Percentiles rank a stretch among this genome's conserved stretches.
Conservation (phyloP, 2,888 invertebrate genomes). For the Heliconius ismenius region DNA sequence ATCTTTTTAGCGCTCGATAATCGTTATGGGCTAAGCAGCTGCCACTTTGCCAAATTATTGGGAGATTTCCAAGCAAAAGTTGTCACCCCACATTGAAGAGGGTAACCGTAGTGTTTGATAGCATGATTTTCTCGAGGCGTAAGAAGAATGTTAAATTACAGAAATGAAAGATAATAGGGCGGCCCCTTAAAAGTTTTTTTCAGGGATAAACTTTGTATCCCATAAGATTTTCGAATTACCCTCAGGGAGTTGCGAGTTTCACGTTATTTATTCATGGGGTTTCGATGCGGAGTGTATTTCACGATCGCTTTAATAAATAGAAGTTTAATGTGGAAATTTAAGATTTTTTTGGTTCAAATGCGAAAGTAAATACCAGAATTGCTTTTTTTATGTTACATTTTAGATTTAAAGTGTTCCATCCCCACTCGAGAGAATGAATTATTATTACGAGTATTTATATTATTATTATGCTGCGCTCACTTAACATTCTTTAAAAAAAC, state of each 20-base stretch:
- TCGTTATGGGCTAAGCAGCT: constrained; percentile 78
- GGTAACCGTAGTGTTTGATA: constrained; percentile 75
- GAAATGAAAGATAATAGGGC: constrained; percentile 81
- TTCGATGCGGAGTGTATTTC: constrained; percentile 13
- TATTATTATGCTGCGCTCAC: no score
- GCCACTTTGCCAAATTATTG: constrained; percentile 81
- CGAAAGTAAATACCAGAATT: background rate
- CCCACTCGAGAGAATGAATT: no score
- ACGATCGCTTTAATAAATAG: constrained; percentile 25
- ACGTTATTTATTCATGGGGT: constrained; percentile 75
- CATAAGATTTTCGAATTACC: constrained; percentile 74
- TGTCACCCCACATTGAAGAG: constrained; percentile 69
- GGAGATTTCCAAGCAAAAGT: constrained; percentile 74
- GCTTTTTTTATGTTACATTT: background rate
- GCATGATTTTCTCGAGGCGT: constrained; percentile 75
- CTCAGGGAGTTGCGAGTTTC: constrained; percentile 62
- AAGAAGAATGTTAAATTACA: constrained; percentile 79
- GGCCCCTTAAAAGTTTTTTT: constrained; percentile 69
- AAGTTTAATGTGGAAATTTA: constrained; percentile 7
- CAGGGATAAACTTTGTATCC: constrained; percentile 71
- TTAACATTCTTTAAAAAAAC: no score
- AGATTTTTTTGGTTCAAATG: background rate
- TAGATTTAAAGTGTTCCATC: background rate
- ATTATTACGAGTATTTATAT: no score
- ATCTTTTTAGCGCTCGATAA: constrained; percentile 76